Evolutionary conservation across 1,140 invertebrate genomes (phyloP).

Genomic region (Lordiphosa stackelbergi): DNA sequence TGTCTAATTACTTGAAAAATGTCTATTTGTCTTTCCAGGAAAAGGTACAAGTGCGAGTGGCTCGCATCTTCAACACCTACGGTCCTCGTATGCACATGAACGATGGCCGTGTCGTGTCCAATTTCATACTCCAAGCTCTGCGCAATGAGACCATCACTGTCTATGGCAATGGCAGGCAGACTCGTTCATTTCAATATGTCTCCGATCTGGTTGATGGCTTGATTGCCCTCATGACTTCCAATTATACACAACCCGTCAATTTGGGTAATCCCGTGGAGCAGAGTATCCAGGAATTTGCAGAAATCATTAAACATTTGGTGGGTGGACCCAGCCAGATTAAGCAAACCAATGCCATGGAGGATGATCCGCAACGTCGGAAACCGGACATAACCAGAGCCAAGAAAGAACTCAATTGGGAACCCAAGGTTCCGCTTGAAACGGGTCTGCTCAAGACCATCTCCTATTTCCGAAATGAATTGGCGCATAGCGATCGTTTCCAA

Average conservation of each 20-base stretch:
- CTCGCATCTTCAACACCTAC: constrained; percentile 99
- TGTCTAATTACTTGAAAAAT: background rate
- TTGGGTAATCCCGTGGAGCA: constrained; percentile 99
- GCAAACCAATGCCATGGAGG: constrained; percentile 90
- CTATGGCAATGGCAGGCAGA: constrained; percentile 97
- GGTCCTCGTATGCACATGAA: constrained; percentile 99
- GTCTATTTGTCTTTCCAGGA: constrained; percentile 78
- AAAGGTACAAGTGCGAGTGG: constrained; percentile 95
- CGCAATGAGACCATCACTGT: constrained; percentile 97
- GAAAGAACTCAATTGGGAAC: constrained; percentile 92
- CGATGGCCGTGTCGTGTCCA: constrained; percentile 98
- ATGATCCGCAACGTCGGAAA: constrained; percentile 95
- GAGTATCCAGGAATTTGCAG: constrained; percentile 97
- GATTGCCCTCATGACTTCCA: constrained; percentile 94
- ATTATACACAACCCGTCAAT: constrained; percentile 96
- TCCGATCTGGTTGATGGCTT: constrained; percentile 97
- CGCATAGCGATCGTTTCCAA: constrained; percentile 78
- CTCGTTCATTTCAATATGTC: constrained; percentile 98
- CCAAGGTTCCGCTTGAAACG: constrained; percentile 89
- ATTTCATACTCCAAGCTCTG: constrained; percentile 98
- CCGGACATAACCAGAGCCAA: constrained; percentile 96
- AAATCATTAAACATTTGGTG: constrained; percentile 92
- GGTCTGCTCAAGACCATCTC: constrained; percentile 93
- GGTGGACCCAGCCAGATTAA: constrained; percentile 91
- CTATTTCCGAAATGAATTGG: constrained; percentile 93